Base-by-base conservation (phyloP, 2,113 vertebrate genomes). In the Archilochus colubris region DNA sequence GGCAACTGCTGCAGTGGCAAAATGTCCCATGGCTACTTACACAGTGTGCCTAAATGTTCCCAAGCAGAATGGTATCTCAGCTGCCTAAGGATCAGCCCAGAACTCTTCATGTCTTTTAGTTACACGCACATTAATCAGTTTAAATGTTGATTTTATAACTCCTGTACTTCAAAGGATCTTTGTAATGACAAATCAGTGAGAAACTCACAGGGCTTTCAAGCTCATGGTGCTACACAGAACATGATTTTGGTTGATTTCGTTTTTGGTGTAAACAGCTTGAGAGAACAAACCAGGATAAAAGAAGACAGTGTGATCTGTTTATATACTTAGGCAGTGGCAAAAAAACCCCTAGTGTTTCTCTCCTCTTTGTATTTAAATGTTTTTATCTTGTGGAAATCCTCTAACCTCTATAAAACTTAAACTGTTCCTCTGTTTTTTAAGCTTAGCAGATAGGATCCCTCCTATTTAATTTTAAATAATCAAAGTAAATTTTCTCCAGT, bases 31-130 rank as follows among this genome's bases (percentile, higher is more conserved):
- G 51, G 51, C 40, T 44, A 9, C 40, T 66, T 58, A 24, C 0
- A 27, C 0, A 17, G 19, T 7, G 40, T 66, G 51, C 38, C 72
- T 15, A 16, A 6, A 8, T 61, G 23, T 46, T 61, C 24, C 27
- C 74, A 27, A 77, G 43, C n/a, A 31, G 12, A 74, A 3, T 16
- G 23, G 3, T 16, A 7, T n/a, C 70, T 66, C 63, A 27, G 54
- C 54, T 73, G 1, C 14, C n/a, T 33, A 61, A 75, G 68, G 11
- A 86, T 75, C 79, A 86, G 12, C 59, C 48, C 55, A 43, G 30
- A 55, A 9, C 9, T 36, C 13, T 14, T 1, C 4, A 11, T 44
- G 14, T 0, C 0, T 53, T 82, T 69, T 33, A 19, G 18, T 51
- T 40, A 33, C 12, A 10, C 11, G 30, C 57, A 44, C 9, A 1